phyloP scores from a whole-genome alignment of 2,113 vertebrate genomes.

The Stictonetta naevosa region DNA sequence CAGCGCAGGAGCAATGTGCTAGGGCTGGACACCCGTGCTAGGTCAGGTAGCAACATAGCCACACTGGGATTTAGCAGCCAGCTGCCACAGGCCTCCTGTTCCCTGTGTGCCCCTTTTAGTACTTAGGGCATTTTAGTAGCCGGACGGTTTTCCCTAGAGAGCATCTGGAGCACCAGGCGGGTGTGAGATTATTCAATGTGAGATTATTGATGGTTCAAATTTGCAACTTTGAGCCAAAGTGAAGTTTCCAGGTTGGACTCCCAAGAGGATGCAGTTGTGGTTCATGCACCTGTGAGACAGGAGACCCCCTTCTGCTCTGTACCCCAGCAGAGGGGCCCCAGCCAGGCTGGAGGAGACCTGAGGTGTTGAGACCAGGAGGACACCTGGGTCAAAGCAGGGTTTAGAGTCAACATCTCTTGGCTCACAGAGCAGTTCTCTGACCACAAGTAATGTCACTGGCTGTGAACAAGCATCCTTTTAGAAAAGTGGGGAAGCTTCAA shows the following conservation, averaged over 20 bases:
- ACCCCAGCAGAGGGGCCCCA: background rate
- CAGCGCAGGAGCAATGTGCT: accelerated
- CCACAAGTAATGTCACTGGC: background rate
- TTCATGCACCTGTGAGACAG: background rate
- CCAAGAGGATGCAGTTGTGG: accelerated
- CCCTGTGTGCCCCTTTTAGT: no score
- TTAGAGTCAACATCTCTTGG: background rate
- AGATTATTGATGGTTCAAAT: background rate
- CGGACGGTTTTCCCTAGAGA: background rate
- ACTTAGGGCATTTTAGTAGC: background rate
- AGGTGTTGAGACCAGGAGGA: background rate
- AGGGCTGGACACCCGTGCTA: background rate
- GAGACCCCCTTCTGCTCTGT: background rate
- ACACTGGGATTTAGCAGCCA: background rate
- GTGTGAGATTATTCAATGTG: background rate
- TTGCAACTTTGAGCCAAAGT: background rate
- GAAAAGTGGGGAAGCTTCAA: background rate
- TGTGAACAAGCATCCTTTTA: background rate
- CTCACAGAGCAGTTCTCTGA: background rate
- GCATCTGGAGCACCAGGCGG: background rate
- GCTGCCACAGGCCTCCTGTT: background rate
- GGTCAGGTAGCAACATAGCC: accelerated
- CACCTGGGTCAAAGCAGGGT: background rate
- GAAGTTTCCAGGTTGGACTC: background rate
- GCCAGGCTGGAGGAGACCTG: background rate